A percentile compares a stretch with the other conserved stretches of the same genome.
Conservation (phyloP, 2,888 invertebrate species). For the Rutpela maculata region DNA sequence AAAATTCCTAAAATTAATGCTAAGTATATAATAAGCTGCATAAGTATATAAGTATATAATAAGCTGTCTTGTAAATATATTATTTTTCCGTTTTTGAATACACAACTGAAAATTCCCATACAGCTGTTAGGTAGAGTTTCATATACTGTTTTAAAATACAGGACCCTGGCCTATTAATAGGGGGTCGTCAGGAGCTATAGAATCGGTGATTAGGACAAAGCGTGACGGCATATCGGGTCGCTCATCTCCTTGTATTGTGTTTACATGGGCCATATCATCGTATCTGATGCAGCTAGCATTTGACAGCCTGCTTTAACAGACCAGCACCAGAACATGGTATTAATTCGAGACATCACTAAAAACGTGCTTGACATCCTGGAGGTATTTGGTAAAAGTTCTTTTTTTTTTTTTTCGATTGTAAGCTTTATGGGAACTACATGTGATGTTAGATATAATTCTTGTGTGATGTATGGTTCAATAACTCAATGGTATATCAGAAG, state of each 20-base stretch:
- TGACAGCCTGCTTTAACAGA: constrained; percentile 48
- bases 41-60: too few relatives aligned
- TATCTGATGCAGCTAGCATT: constrained; percentile 54
- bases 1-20: too few relatives aligned
- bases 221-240: constrained; percentile 59
- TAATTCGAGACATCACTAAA: constrained; percentile 41
- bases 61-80: too few relatives aligned
- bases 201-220: constrained; percentile 59
- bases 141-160: neutral
- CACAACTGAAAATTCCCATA: too few relatives aligned
- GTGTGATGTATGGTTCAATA: neutral
- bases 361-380: constrained; percentile 38
- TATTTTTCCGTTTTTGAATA: too few relatives aligned
- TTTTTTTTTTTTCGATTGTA: constrained; percentile 12
- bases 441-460: neutral
- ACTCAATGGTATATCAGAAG: neutral
- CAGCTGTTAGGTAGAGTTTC: neutral
- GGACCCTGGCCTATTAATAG: constrained; percentile 23
- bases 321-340: constrained; percentile 18
- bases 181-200: constrained; percentile 52
- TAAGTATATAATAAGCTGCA: too few relatives aligned
- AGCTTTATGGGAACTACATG: constrained; percentile 7
- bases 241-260: constrained; percentile 61
- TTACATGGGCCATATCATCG: constrained; percentile 61
- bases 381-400: constrained; percentile 30